Evolutionary conservation across 64 coral and sea anemone genomes (phyloP), one percentile per base, ranked within the genome.

Genomic region (Montipora foliosa): DNA sequence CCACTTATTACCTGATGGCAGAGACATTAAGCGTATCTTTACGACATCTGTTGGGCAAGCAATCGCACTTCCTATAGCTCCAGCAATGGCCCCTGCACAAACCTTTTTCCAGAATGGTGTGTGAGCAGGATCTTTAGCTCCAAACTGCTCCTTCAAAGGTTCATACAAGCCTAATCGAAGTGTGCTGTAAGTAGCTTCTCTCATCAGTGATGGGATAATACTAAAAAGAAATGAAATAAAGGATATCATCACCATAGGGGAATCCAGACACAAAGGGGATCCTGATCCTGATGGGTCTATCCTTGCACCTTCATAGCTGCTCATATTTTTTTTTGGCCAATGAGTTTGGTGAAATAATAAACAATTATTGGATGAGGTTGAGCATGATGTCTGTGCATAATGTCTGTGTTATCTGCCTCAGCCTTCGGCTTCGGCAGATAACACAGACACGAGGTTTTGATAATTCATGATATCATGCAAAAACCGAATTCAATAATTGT

Each of bases 81-180:
- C 93, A 44, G 93, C 81, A 44, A 90, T 95, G 53, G 93, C 93
- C 1, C 88, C 93, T 58, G 93, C 72, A 16, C 80, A 61, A 55
- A 95, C n/a, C 74, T 95, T 95, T 58, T 95, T 95, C 93, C 93
- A 95, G 16, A 95, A 87, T 44, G 93, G 93, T 47, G 88, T 95
- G 16, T 67, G 80, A 0, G 93, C 47, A 20, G 88, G 88, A 45
- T 95, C 93, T 71, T 57, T 95, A n/a, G 93, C 93, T 12, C 88
- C 93, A 78, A 95, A 84, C 73, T 61, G 76, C 59, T 90, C 93
- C 50, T 95, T 95, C 4, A 95, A 73, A n/a, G 93, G 93, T 77
- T 95, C 93, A 68, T 95, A 95, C 16, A 89, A 88, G 3, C 93
- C 93, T 76, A 95, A 61, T 52, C 93, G 60, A 16, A 95, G 75